phyloP scores from a whole-genome alignment of 2,113 vertebrate genomes.

The Clarias magur region DNA sequence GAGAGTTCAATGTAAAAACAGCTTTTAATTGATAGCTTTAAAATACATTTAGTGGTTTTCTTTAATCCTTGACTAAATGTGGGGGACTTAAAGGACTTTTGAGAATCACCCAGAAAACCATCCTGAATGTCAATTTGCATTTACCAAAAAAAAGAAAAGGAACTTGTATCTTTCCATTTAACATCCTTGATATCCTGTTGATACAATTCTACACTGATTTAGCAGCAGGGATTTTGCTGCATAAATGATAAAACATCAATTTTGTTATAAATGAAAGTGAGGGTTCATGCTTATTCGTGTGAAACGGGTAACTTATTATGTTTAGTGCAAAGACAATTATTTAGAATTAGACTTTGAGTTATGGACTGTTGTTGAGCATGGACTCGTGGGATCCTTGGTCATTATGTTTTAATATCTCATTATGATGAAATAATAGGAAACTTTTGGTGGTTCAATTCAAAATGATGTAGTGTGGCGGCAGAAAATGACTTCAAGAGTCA shows the following conservation, averaged over 20 bases:
- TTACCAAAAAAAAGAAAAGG: background rate
- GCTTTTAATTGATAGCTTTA: too few relatives aligned
- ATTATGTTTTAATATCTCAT: slow-evolving; percentile 12
- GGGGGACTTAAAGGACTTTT: too few relatives aligned
- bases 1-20: too few relatives aligned
- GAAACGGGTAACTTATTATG: background rate
- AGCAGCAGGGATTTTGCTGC: background rate
- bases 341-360: slow-evolving; percentile 28
- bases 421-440: slow-evolving; percentile 15
- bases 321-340: slow-evolving; percentile 22
- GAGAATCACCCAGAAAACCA: background rate
- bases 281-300: background rate
- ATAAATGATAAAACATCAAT: background rate
- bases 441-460: background rate
- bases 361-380: background rate
- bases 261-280: background rate
- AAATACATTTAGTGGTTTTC: too few relatives aligned
- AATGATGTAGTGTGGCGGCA: background rate
- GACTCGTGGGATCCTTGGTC: background rate
- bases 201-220: background rate
- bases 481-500: background rate
- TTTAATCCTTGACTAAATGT: too few relatives aligned
- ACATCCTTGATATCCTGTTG: background rate
- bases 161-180: background rate
- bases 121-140: background rate